phyloP scores from a whole-genome alignment of 2,797 vertebrate species.

The Parambassis ranga region DNA sequence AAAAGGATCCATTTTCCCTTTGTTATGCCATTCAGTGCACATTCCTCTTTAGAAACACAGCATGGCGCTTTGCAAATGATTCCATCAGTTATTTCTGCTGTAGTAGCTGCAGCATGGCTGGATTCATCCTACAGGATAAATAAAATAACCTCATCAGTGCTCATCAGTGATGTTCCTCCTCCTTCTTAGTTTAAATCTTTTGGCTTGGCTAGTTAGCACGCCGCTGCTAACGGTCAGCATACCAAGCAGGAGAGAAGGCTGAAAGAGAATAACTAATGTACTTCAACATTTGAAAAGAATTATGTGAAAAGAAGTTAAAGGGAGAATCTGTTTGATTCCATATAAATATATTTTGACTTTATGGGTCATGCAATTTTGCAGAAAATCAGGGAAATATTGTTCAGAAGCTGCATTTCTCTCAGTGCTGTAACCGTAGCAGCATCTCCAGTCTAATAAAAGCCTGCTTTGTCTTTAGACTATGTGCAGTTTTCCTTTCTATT shows the following conservation, averaged over 20 bases:
- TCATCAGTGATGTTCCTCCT: background rate
- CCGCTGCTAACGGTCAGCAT: background rate
- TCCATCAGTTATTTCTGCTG: constrained; percentile 11
- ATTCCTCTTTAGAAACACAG: constrained; percentile 14
- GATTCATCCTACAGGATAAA: constrained; percentile 8
- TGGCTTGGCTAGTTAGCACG: background rate
- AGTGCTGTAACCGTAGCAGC: no score
- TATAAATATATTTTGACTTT: background rate
- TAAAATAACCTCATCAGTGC: background rate
- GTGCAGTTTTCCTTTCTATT: no score
- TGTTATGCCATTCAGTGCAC: background rate
- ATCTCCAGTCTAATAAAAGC: no score
- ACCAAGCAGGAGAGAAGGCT: background rate
- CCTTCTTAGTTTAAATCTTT: no score
- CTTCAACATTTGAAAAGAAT: background rate
- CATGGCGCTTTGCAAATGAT: constrained; percentile 12
- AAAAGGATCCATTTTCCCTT: background rate
- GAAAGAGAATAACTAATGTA: background rate
- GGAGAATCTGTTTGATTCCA: background rate
- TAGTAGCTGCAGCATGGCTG: background rate
- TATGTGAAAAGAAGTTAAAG: background rate
- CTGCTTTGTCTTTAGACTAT: no score
- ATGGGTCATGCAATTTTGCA: background rate
- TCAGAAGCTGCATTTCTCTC: no score
- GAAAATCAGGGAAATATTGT: background rate